Base-by-base conservation (phyloP, 2,888 invertebrate genomes). In the Drosophila vallismaia region DNA sequence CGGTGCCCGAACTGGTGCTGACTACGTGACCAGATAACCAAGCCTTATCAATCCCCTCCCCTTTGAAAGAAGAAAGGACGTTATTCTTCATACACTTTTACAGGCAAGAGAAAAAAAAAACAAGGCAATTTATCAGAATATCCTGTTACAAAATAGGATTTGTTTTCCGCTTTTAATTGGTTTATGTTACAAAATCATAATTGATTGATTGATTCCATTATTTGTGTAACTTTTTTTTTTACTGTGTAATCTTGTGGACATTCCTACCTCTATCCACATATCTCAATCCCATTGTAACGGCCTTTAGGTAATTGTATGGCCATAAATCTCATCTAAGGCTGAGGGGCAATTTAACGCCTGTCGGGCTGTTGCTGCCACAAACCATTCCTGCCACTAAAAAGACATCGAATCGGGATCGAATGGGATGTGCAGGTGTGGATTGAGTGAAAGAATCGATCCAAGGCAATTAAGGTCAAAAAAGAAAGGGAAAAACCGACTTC, bases 1-100 rank as follows among this genome's bases (percentile, higher is more conserved):
- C 36, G 52, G 38, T 19, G 19, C 19, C 19, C 51, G 50, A 50
- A 31, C 66, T 64, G 53, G 45, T 31, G 63, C 66, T 28, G 51
- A 50, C 58, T 86, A 86, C 82, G 82, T 82, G 82, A 84, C 85
- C 62, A 70, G 82, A 76, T 81, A 86, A 79, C 68, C 55, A 80
- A 71, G 53, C 45, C 53, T 72, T 78, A 73, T 62, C 51, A 8
- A 9, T 33, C n/a, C n/a, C n/a, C n/a, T n/a, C n/a, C n/a, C n/a
- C n/a, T n/a, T n/a, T n/a, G n/a, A n/a, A 38, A 48, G 24, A 40
- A 33, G 26, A 14, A 14, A 29, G 40, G 26, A 26, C 48, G 60
- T 62, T 60, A 60, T 62, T 62, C 60, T 62, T 60, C 48, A 62
- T 62, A 42, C 29, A 0, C 40, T 3, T n/a, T 0, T 8, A 14